Percentiles rank a stretch among this genome's conserved stretches.
These are phyloP conservation scores for Aphyosemion australe DNA, from an alignment of 2,113 vertebrate species.

Conservation along the genomic window DNA sequence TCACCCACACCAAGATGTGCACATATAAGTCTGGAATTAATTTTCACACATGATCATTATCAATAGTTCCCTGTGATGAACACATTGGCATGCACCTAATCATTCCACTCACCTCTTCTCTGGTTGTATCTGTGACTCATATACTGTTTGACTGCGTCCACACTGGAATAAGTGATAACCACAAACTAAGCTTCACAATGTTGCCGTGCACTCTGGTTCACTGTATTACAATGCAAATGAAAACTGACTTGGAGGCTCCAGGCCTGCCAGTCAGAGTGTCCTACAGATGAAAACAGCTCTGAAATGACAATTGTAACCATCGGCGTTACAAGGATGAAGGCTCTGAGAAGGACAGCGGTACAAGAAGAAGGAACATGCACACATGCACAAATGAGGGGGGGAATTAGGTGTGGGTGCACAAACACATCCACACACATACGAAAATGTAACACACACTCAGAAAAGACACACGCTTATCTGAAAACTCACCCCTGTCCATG, in stretches of 20 bases:
- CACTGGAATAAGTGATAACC: conserved; percentile 16
- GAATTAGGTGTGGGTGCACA: conserved; percentile 12
- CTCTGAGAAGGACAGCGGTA: conserved; percentile 46
- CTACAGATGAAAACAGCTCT: conserved; percentile 41
- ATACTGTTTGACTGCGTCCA: conserved; percentile 5
- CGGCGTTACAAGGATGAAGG: conserved; percentile 43
- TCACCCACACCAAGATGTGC: too few relatives aligned
- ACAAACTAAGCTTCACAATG: conserved; percentile 29
- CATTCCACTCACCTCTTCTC: neutral
- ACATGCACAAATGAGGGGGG: conserved; percentile 10
- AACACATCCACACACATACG: conserved; percentile 4
- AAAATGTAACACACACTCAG: conserved; percentile 23
- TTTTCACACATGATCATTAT: too few relatives aligned
- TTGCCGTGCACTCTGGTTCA: conserved; percentile 33
- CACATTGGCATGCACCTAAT: too few relatives aligned
- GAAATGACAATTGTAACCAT: conserved; percentile 61
- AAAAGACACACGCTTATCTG: conserved; percentile 10
- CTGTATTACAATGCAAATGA: conserved; percentile 57
- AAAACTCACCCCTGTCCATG: conserved; percentile 14
- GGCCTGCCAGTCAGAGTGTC: conserved; percentile 51
- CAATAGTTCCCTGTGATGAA: too few relatives aligned
- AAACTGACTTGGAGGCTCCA: conserved; percentile 54
- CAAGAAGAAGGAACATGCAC: conserved; percentile 15
- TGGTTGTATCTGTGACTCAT: conserved; percentile 12
- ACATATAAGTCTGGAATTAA: too few relatives aligned